Conservation (phyloP, 2,797 vertebrate species). For the Smutsia gigantea region DNA sequence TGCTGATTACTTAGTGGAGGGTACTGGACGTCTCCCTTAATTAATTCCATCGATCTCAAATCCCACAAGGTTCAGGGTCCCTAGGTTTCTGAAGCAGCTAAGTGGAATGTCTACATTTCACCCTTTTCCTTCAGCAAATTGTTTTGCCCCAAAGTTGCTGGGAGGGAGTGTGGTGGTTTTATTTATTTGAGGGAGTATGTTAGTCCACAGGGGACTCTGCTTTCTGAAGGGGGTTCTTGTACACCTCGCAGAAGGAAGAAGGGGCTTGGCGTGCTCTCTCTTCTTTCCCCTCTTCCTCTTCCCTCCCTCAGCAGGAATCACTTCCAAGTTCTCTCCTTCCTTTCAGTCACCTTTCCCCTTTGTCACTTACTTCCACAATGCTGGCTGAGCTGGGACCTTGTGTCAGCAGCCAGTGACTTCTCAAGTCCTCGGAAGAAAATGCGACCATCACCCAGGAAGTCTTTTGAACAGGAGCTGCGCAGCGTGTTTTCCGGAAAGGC, state of each 20-base stretch:
- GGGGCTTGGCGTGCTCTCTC: neutral
- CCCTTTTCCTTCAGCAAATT: constrained; percentile 86
- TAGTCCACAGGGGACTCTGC: constrained; percentile 46
- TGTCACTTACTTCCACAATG: neutral
- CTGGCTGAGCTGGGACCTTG: neutral
- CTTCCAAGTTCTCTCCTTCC: neutral
- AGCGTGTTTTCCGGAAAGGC: neutral
- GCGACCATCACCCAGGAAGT: neutral
- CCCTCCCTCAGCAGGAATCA: neutral
- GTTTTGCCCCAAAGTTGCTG: constrained; percentile 82
- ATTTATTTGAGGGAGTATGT: constrained; percentile 76
- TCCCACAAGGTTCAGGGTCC: constrained; percentile 85
- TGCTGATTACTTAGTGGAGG: constrained; percentile 87
- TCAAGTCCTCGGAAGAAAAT: neutral
- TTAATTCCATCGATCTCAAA: constrained; percentile 89
- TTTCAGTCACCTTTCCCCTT: neutral
- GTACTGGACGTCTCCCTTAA: constrained; percentile 87
- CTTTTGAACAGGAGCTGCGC: neutral
- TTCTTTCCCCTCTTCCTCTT: neutral
- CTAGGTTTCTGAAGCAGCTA: constrained; percentile 87
- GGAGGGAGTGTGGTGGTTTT: constrained; percentile 78
- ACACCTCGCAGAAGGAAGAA: neutral
- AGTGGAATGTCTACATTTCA: constrained; percentile 88
- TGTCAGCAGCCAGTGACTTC: neutral
- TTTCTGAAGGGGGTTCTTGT: constrained; percentile 42